phyloP scores from a whole-genome alignment of 2,888 invertebrate species.

The Octonoba sinensis region DNA sequence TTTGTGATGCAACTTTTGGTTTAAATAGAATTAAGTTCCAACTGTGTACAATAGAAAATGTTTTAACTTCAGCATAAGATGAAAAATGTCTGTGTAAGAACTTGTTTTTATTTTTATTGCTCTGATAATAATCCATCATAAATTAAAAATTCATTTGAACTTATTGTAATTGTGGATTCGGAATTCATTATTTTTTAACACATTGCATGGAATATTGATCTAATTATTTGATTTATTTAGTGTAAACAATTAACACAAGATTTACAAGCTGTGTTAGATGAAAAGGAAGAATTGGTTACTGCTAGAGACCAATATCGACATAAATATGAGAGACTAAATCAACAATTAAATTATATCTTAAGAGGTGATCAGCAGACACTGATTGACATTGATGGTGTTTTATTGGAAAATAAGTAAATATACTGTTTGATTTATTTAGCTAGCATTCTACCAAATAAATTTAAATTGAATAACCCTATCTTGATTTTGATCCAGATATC shows the following conservation, averaged over 20 bases:
- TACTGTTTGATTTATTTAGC: background rate
- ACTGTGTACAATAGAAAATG: too few relatives aligned
- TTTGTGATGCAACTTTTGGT: too few relatives aligned
- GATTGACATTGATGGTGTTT: conserved; percentile 83
- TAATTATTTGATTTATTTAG: conserved; percentile 71
- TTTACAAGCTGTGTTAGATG: conserved; percentile 83
- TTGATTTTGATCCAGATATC: conserved; percentile 69
- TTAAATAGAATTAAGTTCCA: too few relatives aligned
- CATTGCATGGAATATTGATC: too few relatives aligned
- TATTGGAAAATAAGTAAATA: conserved; percentile 81
- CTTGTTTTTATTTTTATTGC: too few relatives aligned
- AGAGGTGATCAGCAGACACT: conserved; percentile 73
- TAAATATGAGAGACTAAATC: conserved; percentile 85
- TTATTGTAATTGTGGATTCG: too few relatives aligned
- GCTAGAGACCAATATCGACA: conserved; percentile 87
- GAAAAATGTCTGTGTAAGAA: too few relatives aligned
- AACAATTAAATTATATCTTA: conserved; percentile 81
- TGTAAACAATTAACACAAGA: conserved; percentile 82
- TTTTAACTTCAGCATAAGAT: too few relatives aligned
- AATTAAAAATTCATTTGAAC: too few relatives aligned
- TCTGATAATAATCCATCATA: too few relatives aligned
- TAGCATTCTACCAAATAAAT: background rate
- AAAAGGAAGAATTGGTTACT: conserved; percentile 84
- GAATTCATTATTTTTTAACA: too few relatives aligned
- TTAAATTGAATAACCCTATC: background rate